Conservation (phyloP, 35 echinoderm and acorn worm genomes). For the Eucidaris tribuloides region DNA sequence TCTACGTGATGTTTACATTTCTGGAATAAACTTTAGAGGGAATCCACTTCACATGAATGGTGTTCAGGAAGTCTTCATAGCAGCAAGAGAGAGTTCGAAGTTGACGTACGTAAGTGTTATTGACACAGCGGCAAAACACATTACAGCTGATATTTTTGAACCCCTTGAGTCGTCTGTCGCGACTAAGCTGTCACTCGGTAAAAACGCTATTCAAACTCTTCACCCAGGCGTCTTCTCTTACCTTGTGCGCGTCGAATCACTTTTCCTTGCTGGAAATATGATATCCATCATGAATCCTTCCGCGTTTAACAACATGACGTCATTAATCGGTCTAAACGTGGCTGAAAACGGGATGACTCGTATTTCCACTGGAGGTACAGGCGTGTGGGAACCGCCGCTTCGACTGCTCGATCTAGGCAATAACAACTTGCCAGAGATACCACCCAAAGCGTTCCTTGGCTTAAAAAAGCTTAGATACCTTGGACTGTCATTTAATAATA, state of each 20-base stretch:
- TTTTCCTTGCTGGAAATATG: neutral
- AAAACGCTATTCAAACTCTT: neutral
- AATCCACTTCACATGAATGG: neutral
- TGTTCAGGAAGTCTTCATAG: neutral
- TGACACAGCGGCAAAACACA: neutral
- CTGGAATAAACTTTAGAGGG: neutral
- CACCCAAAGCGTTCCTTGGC: neutral
- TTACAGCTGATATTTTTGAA: neutral
- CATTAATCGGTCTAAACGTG: neutral
- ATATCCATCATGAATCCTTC: neutral
- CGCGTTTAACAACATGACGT: neutral
- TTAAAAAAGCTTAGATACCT: neutral
- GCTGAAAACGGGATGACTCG: neutral
- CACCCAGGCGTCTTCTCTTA: neutral
- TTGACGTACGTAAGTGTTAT: neutral
- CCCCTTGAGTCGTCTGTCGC: neutral
- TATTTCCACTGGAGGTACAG: neutral
- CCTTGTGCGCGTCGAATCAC: neutral
- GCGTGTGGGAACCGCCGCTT: neutral
- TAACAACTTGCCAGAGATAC: neutral
- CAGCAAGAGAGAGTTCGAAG: neutral
- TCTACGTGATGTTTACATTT: neutral
- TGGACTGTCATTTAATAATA: neutral
- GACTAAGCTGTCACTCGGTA: neutral
- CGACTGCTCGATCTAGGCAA: neutral